Conservation (phyloP, 1,140 invertebrate species). For the Probaryconus sp. region DNA sequence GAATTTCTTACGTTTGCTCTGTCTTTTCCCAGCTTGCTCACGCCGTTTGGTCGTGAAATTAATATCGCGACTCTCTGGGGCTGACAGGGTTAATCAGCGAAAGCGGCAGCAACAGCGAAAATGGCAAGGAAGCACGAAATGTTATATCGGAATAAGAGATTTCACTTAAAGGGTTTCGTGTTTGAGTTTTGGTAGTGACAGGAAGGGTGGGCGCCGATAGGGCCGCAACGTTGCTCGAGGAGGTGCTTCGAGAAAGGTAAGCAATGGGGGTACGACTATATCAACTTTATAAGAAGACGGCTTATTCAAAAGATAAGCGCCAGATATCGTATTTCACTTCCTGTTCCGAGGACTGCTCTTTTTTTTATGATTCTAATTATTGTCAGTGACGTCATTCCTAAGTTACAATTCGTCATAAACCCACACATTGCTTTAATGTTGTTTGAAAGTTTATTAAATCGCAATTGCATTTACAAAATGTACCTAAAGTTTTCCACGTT, state of each 20-base stretch:
- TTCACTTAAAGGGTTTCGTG: conserved; percentile 79
- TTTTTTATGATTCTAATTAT: not conserved
- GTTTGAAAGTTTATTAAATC: too few species aligned
- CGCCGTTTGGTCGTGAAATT: conserved; percentile 76
- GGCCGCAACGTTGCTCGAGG: conserved; percentile 33
- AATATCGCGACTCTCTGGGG: conserved; percentile 77
- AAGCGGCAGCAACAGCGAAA: conserved; percentile 64
- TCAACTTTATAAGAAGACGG: conserved; percentile 58
- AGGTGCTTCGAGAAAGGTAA: conserved; percentile 65
- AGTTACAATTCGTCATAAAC: too few species aligned
- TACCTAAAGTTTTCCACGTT: too few species aligned
- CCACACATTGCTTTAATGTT: too few species aligned
- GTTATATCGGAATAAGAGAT: conserved; percentile 79
- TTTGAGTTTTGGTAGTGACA: conserved; percentile 79
- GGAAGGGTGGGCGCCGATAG: conserved; percentile 63
- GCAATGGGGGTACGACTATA: conserved; percentile 73
- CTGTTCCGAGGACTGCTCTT: conserved; percentile 19
- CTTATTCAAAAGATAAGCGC: conserved; percentile 57
- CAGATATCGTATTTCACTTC: conserved; percentile 25
- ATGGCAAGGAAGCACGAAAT: conserved; percentile 70
- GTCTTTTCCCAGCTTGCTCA: conserved; percentile 43
- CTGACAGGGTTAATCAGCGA: conserved; percentile 78
- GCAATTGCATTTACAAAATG: too few species aligned
- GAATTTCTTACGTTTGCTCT: conserved; percentile 56
- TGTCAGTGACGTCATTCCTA: too few species aligned